Conservation (phyloP, 2,113 vertebrate genomes). For the Benitochromis conjunctus region DNA sequence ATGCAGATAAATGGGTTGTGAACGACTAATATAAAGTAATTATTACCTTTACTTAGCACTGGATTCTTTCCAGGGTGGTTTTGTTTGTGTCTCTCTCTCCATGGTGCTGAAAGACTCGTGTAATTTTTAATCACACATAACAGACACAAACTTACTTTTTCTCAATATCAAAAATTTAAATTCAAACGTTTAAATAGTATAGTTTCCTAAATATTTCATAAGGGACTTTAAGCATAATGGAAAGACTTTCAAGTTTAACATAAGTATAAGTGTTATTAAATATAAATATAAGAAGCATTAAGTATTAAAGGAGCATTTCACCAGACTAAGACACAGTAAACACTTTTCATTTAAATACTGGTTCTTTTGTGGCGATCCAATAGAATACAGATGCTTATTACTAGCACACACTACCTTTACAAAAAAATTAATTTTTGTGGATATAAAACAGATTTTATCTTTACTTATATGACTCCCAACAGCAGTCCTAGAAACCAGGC, state of each 20-base stretch:
- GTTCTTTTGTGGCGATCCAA: background rate
- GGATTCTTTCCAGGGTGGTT: background rate
- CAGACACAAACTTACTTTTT: background rate
- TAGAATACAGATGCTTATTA: background rate
- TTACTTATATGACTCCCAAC: too few species aligned
- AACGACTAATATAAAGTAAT: background rate
- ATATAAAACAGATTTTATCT: too few species aligned
- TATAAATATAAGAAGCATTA: background rate
- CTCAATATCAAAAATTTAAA: background rate
- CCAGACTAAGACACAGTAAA: background rate
- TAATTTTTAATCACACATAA: background rate
- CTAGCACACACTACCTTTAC: background rate
- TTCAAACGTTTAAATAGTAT: rapidly evolving
- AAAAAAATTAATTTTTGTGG: background rate
- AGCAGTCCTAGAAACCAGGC: background rate
- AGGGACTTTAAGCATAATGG: background rate
- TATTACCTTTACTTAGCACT: background rate
- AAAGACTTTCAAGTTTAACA: background rate
- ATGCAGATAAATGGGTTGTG: background rate
- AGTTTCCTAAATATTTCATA: background rate
- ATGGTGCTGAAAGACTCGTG: slow-evolving; percentile 5
- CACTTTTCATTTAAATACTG: background rate
- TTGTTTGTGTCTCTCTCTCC: background rate
- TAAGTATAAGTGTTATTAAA: background rate
- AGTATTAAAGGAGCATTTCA: background rate